A percentile compares a stretch with the other conserved stretches of the same genome.
Conservation (phyloP, 1,140 invertebrate genomes). For the Meloidogyne chitwoodi region DNA sequence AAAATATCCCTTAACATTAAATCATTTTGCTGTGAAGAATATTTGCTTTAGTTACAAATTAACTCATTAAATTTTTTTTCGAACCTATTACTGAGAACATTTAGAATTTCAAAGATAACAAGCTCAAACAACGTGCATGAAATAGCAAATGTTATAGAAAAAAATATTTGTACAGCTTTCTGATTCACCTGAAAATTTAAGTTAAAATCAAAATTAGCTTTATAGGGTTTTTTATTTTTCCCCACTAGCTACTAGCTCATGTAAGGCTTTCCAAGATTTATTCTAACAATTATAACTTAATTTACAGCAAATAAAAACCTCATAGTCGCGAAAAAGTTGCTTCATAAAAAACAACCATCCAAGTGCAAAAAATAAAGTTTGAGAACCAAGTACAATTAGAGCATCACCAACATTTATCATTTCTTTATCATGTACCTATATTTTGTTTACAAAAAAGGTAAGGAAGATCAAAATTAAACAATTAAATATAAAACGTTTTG, state of each 20-base stretch:
- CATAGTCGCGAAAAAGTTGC: slow-evolving; percentile 94
- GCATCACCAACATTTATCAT: slow-evolving; percentile 37
- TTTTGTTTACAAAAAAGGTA: no score
- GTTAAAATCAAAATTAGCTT: background rate
- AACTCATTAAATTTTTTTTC: slow-evolving; percentile 29
- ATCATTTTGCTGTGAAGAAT: no score
- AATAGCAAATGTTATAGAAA: slow-evolving; percentile 90
- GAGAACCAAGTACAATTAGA: slow-evolving; percentile 33
- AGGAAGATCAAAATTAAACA: no score
- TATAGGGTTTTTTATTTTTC: background rate
- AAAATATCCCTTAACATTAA: no score
- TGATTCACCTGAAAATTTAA: slow-evolving; percentile 22
- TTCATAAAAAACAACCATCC: slow-evolving; percentile 99
- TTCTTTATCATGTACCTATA: background rate
- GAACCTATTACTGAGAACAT: slow-evolving; percentile 77
- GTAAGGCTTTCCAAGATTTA: background rate
- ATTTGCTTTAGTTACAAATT: slow-evolving; percentile 5
- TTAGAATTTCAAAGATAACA: slow-evolving; percentile 99
- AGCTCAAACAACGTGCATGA: slow-evolving; percentile 99
- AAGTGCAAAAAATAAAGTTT: slow-evolving; percentile 88
- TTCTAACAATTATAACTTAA: no score
- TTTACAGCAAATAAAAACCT: no score
- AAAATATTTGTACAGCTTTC: slow-evolving; percentile 73
- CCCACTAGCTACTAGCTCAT: no score
- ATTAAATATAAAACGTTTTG: no score